Conservation (phyloP, 2,797 vertebrate genomes). For the Atherinosoma microstoma region DNA sequence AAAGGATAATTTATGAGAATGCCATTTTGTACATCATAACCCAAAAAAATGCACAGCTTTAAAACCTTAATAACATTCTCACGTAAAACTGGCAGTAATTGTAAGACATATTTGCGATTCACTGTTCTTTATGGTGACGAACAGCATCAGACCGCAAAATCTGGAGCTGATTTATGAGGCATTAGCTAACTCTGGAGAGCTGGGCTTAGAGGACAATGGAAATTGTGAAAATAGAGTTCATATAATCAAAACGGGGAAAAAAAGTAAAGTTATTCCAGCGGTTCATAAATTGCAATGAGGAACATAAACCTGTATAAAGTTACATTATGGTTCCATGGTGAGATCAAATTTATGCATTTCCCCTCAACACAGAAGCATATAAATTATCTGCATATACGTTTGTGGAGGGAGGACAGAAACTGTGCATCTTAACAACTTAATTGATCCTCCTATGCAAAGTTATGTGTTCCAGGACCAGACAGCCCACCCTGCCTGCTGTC, state of each 20-base stretch:
- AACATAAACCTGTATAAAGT: conserved; percentile 37
- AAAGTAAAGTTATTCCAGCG: conserved; percentile 37
- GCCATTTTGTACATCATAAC: conserved; percentile 6
- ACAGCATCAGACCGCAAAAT: conserved; percentile 63
- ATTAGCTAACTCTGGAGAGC: conserved; percentile 53
- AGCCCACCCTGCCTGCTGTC: conserved; percentile 15
- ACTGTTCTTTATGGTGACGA: conserved; percentile 48
- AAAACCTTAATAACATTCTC: conserved; percentile 18
- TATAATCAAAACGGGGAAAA: conserved; percentile 47
- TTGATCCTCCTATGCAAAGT: conserved; percentile 18
- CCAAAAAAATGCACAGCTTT: conserved; percentile 15
- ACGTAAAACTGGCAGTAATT: conserved; percentile 10
- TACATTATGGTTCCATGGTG: conserved; percentile 10
- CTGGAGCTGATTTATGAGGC: conserved; percentile 68
- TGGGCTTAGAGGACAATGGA: conserved; percentile 55
- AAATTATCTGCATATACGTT: not conserved
- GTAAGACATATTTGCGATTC: conserved; percentile 31
- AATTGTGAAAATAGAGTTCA: conserved; percentile 53
- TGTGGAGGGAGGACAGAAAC: conserved; percentile 15
- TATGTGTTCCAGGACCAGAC: conserved; percentile 10
- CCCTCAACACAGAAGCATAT: conserved; percentile 22
- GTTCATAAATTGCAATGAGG: conserved; percentile 35
- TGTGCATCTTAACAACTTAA: conserved; percentile 17
- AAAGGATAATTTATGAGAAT: not conserved
- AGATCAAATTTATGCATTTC: conserved; percentile 28